Conservation (phyloP, 2,888 invertebrate genomes). For the Pseudococcus viburni region DNA sequence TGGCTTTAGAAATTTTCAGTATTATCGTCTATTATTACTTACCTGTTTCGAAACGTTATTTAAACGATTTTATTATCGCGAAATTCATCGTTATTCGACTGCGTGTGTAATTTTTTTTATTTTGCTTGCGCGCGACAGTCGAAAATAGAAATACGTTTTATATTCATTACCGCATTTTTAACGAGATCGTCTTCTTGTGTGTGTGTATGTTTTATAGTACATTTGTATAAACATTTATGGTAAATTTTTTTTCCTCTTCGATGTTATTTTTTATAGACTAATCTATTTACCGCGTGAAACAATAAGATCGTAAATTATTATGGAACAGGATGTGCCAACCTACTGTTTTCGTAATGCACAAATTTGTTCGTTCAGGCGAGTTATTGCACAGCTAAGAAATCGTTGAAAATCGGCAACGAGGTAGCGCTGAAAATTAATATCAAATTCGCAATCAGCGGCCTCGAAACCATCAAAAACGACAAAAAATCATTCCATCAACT, state of each 20-base stretch:
- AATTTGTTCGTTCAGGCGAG: not conserved
- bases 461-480: no score
- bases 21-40: slow-evolving; percentile 12
- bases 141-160: slow-evolving; percentile 30
- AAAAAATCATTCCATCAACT: no score
- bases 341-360: not conserved
- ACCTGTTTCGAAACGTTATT: slow-evolving; percentile 43
- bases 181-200: slow-evolving; percentile 12
- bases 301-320: slow-evolving; percentile 1
- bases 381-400: not conserved
- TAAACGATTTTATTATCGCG: slow-evolving; percentile 27
- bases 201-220: not conserved
- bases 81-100: not conserved
- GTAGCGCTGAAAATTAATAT: no score
- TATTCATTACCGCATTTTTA: slow-evolving; percentile 21
- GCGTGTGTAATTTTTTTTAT: not conserved
- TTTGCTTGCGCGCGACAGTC: slow-evolving; percentile 2
- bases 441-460: no score
- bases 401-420: not conserved
- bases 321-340: not conserved
- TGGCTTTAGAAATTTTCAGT: slow-evolving; percentile 36
- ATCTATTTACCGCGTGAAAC: slow-evolving; percentile 6
- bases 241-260: not conserved
- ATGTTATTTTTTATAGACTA: not conserved
- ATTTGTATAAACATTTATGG: slow-evolving; percentile 37